Base-by-base conservation (phyloP, 2,888 invertebrate species). In the Entomobrya multifasciata region DNA sequence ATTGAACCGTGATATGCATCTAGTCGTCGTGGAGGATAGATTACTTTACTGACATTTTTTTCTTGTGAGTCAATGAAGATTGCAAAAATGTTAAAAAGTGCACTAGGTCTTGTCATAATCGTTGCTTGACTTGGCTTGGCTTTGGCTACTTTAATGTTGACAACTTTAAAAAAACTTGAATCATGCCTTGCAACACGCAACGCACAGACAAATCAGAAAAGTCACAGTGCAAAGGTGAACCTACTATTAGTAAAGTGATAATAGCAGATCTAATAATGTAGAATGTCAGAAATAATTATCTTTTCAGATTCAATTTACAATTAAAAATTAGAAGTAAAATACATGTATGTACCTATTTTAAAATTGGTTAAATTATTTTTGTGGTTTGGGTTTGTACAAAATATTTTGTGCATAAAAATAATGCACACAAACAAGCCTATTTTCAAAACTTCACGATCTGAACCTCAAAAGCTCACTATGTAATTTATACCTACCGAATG, bases 1-100 rank as follows among this genome's bases (percentile, higher is more conserved):
- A 70, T 70, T 70, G 70, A 70, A 70, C 47, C 47, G 70, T 44
- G 70, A 70, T 70, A 47, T 70, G 70, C 41, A 47, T 15, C 4
- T 36, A 36, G 25, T 22, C 22, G 70, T 36, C 36, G 36, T 36
- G 36, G 36, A 36, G 20, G 70, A 70, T 44, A 70, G 44, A 70
- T 70, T 70, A 70, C 70, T n/a, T 44, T 70, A 70, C 70, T 20
- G 41, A 36, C 8, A 6, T 36, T 36, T 36, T 36, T 6, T 36
- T 36, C 36, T 36, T 36, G 8, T 36, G 36, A 36, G 30, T 62
- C n/a, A 36, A 60, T 62, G 11, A 57, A 10, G 57, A 57, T 27
- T n/a, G n/a, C n/a, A 8, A 25, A 13, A 11, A 27, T 30, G n/a
- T n/a, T n/a, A n/a, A n/a, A 62, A 62, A 62, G 62, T 62, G 62